These are phyloP conservation scores for Ephydatia muelleri DNA, from an alignment of 37 sponge, comb jelly and placozoan species.

Conservation along the genomic window DNA sequence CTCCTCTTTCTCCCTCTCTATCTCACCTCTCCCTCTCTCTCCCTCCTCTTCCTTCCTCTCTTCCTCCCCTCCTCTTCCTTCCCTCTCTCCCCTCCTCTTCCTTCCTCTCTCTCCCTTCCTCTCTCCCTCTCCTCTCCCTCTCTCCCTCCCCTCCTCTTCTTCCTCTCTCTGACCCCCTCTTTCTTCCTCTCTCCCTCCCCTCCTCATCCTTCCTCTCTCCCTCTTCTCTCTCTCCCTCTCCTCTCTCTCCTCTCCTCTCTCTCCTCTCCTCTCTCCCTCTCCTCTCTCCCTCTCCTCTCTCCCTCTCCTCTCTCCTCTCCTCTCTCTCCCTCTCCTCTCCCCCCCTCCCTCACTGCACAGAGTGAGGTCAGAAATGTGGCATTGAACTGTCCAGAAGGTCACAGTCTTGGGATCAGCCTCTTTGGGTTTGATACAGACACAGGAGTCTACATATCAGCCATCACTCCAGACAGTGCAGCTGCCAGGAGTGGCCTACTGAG, in stretches of 20 bases:
- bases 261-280: background rate
- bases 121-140: slow-evolving; percentile 9
- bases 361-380: background rate
- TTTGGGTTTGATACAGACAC: background rate
- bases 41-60: too few species aligned
- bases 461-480: background rate
- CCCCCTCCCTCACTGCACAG: background rate
- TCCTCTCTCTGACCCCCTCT: slow-evolving; percentile 3
- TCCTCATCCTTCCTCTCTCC: background rate
- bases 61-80: too few species aligned
- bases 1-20: too few species aligned
- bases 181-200: background rate
- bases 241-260: background rate
- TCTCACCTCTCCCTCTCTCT: too few species aligned
- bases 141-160: slow-evolving; percentile 40
- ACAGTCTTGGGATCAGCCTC: background rate
- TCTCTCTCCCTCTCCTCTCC: background rate
- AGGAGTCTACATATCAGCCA: background rate
- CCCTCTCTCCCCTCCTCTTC: too few species aligned
- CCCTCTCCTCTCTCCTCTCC: background rate
- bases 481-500: background rate
- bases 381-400: background rate
- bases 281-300: slow-evolving; percentile 1
- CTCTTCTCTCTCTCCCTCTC: background rate
- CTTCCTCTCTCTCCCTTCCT: background rate